Percentiles rank a stretch among this genome's conserved stretches.
These are phyloP conservation scores for Scaptomyza cyrtandrae DNA, from an alignment of 2,888 invertebrate species.

Conservation along the genomic window DNA sequence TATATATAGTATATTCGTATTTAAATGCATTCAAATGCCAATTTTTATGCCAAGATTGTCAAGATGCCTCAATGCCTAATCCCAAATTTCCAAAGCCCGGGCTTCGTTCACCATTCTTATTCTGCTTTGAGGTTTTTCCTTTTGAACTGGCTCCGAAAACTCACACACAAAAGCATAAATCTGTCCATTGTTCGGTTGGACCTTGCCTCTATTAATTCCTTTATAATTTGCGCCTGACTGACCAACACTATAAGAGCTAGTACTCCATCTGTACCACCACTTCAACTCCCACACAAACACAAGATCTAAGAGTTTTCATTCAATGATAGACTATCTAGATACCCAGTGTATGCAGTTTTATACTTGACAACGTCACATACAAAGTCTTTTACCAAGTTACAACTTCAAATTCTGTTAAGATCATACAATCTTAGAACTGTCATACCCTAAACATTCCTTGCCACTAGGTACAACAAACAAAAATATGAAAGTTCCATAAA, in stretches of 20 bases:
- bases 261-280: slow-evolving; percentile 44
- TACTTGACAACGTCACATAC: not conserved
- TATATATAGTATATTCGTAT: slow-evolving; percentile 51
- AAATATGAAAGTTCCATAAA: slow-evolving; percentile 50
- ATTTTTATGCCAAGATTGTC: slow-evolving; percentile 69
- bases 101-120: slow-evolving; percentile 45
- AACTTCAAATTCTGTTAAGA: too few relatives aligned
- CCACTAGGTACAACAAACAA: slow-evolving; percentile 19
- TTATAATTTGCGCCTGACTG: slow-evolving; percentile 82
- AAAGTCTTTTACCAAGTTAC: too few relatives aligned
- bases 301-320: not conserved
- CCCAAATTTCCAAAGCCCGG: slow-evolving; percentile 12
- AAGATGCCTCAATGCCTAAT: slow-evolving; percentile 57
- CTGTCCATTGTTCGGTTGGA: slow-evolving; percentile 59
- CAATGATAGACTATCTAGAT: not conserved
- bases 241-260: slow-evolving; percentile 58
- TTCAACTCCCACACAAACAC: slow-evolving; percentile 45
- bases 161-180: slow-evolving; percentile 49
- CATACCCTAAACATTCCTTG: slow-evolving; percentile 2
- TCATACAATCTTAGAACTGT: too few relatives aligned
- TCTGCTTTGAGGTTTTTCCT: slow-evolving; percentile 58
- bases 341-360: slow-evolving; percentile 14
- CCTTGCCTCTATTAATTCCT: slow-evolving; percentile 77
- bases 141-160: slow-evolving; percentile 47
- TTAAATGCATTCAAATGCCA: slow-evolving; percentile 75